Evolutionary conservation across 1,140 invertebrate species (phyloP).

Genomic region (Drosophila navojoa): DNA sequence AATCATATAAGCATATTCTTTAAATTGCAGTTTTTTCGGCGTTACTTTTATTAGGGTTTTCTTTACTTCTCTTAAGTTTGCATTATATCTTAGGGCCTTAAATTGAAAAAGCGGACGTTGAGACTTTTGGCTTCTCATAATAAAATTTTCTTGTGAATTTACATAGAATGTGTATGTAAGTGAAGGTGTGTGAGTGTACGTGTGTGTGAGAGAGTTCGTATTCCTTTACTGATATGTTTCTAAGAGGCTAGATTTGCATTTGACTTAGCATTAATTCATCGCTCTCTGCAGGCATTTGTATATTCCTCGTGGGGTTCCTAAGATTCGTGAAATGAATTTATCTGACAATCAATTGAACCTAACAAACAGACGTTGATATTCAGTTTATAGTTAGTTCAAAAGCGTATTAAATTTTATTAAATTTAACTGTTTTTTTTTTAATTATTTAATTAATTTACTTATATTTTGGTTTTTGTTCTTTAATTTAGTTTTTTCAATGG

Average conservation of each 20-base stretch:
- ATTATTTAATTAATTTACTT: slow-evolving; percentile 8
- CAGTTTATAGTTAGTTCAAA: slow-evolving; percentile 9
- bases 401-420: slow-evolving; percentile 34
- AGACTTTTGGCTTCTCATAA: slow-evolving; percentile 69
- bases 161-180: slow-evolving; percentile 52
- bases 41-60: slow-evolving; percentile 30
- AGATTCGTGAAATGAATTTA: slow-evolving; percentile 18
- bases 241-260: slow-evolving; percentile 80
- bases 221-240: slow-evolving; percentile 77
- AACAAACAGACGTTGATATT: slow-evolving; percentile 35
- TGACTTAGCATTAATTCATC: slow-evolving; percentile 47
- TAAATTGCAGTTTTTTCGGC: slow-evolving; percentile 2
- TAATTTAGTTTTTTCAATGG: slow-evolving; percentile 11
- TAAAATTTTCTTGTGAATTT: slow-evolving; percentile 66
- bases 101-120: slow-evolving; percentile 76
- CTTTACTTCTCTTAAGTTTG: background rate
- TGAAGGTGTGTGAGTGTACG: slow-evolving; percentile 29
- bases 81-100: slow-evolving; percentile 33
- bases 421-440: slow-evolving; percentile 3
- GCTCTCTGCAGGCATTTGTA: slow-evolving; percentile 17
- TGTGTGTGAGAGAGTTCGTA: slow-evolving; percentile 48
- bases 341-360: slow-evolving; percentile 35
- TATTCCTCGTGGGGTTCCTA: slow-evolving; percentile 20
- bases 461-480: background rate
- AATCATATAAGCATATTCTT: slow-evolving; percentile 24